These are phyloP conservation scores for Microcebus ravelobensis DNA, from an alignment of 2,113 vertebrate species.

Conservation along the genomic window DNA sequence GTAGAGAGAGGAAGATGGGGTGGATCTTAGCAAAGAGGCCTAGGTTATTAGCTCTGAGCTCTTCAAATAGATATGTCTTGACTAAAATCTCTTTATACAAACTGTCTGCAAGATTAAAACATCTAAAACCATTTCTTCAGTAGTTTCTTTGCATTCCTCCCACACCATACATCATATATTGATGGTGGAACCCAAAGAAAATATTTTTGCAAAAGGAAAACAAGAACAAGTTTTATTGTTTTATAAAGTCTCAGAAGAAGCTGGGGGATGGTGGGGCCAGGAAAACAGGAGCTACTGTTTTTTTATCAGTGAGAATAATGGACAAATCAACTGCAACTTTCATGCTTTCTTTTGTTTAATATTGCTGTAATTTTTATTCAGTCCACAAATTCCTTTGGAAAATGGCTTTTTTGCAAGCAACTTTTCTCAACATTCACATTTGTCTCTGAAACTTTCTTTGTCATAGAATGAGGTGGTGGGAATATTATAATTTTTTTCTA, in stretches of 20 bases:
- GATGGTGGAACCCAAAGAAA: neutral
- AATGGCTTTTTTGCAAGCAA: neutral
- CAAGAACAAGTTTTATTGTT: neutral
- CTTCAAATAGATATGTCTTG: no score
- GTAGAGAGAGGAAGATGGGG: neutral
- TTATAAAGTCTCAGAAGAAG: neutral
- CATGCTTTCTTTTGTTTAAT: neutral
- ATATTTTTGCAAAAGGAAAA: neutral
- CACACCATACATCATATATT: neutral
- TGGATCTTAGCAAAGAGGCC: neutral
- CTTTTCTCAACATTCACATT: neutral
- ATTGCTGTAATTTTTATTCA: neutral
- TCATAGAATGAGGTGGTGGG: neutral
- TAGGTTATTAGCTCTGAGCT: neutral
- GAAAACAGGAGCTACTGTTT: neutral
- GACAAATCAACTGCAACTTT: neutral
- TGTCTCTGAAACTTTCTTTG: neutral
- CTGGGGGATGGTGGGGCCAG: neutral
- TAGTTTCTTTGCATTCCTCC: neutral
- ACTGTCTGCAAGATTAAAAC: neutral
- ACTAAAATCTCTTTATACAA: neutral
- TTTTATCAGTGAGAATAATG: neutral
- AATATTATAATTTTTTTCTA: neutral
- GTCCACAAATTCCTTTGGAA: neutral
- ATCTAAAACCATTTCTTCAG: neutral